A percentile compares a stretch with the other conserved stretches of the same genome.
Evolutionary conservation across 2,888 invertebrate species (phyloP).

Genomic region (Reticulitermes lucifugus): DNA sequence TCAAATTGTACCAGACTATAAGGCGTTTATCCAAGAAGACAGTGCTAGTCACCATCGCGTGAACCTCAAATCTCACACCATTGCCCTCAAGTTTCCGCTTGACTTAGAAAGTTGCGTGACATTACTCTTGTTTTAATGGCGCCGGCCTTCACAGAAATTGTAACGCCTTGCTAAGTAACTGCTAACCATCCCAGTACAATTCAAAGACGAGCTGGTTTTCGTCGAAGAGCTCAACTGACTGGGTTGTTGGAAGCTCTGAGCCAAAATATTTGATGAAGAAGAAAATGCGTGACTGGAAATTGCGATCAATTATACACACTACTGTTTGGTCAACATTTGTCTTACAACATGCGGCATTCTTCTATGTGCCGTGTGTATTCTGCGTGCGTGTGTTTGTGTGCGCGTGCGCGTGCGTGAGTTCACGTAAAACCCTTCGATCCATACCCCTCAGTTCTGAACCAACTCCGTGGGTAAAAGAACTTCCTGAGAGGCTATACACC

Average conservation of each 20-base stretch:
- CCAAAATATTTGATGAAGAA: background rate
- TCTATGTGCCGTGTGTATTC: background rate
- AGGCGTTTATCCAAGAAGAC: too few species aligned
- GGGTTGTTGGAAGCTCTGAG: background rate
- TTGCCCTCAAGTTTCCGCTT: too few species aligned
- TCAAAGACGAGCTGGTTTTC: background rate
- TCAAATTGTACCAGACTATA: too few species aligned
- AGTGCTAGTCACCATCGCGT: too few species aligned
- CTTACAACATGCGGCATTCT: background rate
- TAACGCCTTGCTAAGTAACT: background rate
- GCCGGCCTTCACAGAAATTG: background rate
- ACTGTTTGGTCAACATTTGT: conserved; percentile 13
- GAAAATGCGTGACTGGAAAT: conserved; percentile 21
- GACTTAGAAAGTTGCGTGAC: background rate
- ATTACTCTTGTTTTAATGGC: background rate
- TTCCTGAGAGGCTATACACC: too few species aligned
- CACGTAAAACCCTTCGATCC: too few species aligned
- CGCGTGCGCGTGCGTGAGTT: background rate
- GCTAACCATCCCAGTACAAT: background rate
- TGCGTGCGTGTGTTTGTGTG: background rate
- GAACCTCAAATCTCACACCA: too few species aligned
- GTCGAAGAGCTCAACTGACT: background rate
- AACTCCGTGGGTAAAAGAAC: too few species aligned
- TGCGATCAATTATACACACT: conserved; percentile 13
- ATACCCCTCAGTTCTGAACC: too few species aligned